phyloP scores from a whole-genome alignment of 1,140 invertebrate genomes.

The Zaprionus capensis region DNA sequence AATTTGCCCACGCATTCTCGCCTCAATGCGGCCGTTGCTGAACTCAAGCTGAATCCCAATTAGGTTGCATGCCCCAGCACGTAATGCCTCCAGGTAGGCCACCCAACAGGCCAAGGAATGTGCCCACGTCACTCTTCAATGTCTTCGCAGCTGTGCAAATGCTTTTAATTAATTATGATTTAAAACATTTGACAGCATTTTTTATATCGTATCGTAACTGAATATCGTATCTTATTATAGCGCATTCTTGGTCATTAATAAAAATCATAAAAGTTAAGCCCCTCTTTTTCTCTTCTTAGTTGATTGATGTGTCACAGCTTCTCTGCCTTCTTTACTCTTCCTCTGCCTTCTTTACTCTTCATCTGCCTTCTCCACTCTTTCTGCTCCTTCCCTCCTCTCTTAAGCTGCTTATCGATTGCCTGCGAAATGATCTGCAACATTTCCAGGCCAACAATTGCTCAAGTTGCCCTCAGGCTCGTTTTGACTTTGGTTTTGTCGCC shows the following conservation, averaged over 20 bases:
- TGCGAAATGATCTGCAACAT: slow-evolving; percentile 34
- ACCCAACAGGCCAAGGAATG: not conserved
- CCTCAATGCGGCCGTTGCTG: slow-evolving; percentile 73
- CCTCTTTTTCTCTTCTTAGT: slow-evolving; percentile 15
- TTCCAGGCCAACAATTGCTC: slow-evolving; percentile 27
- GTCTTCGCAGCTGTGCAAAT: slow-evolving; percentile 21
- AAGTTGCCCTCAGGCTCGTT: not conserved
- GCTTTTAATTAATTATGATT: slow-evolving; percentile 46
- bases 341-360: no score
- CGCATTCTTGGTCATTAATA: slow-evolving; percentile 47
- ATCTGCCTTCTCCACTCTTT: no score
- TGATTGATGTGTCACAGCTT: slow-evolving; percentile 49
- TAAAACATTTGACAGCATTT: slow-evolving; percentile 39
- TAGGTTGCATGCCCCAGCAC: slow-evolving; percentile 33
- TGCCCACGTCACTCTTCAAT: not conserved
- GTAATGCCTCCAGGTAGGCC: not conserved
- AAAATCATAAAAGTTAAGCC: slow-evolving; percentile 50
- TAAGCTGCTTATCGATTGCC: not conserved
- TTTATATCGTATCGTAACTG: slow-evolving; percentile 18
- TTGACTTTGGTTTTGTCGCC: slow-evolving; percentile 17
- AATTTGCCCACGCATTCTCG: slow-evolving; percentile 74
- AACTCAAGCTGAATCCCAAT: slow-evolving; percentile 83
- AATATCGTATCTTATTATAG: slow-evolving; percentile 23
- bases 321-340: no score
- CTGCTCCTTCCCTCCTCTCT: not conserved